These are phyloP conservation scores for Pogonophryne albipinna DNA, from an alignment of 2,797 vertebrate genomes.

Conservation along the genomic window DNA sequence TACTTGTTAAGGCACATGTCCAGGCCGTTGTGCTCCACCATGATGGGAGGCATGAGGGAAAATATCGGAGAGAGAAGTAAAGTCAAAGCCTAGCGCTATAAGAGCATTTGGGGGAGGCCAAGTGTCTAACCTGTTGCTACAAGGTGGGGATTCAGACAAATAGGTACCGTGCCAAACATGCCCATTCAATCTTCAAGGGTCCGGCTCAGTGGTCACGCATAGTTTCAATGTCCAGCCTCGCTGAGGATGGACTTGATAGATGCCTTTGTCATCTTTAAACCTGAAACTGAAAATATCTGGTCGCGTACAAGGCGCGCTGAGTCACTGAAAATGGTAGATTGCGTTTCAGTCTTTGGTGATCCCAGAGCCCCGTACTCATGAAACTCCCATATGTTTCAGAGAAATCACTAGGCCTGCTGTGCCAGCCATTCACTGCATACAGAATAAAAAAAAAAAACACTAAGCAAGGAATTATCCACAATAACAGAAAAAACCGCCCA, in stretches of 20 bases:
- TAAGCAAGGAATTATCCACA: constrained; percentile 51
- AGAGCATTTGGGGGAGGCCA: constrained; percentile 69
- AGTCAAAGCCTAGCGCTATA: constrained; percentile 68
- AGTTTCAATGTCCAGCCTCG: constrained; percentile 64
- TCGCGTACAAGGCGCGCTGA: constrained; percentile 62
- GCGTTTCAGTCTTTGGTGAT: constrained; percentile 76
- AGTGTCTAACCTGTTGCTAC: constrained; percentile 64
- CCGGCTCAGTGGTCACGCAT: constrained; percentile 69
- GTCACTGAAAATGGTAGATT: constrained; percentile 77
- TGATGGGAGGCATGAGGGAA: constrained; percentile 57
- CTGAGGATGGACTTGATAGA: constrained; percentile 66
- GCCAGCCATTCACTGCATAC: constrained; percentile 71
- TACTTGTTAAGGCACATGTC: constrained; percentile 84
- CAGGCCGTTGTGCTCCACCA: constrained; percentile 82
- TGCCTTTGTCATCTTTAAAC: constrained; percentile 71
- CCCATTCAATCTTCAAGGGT: constrained; percentile 75
- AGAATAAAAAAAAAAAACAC: constrained; percentile 34
- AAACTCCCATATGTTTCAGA: constrained; percentile 58
- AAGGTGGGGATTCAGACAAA: constrained; percentile 71
- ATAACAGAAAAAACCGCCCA: constrained; percentile 33
- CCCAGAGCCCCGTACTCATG: constrained; percentile 48
- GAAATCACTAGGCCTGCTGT: constrained; percentile 50
- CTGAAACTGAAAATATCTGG: constrained; percentile 65
- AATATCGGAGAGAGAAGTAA: constrained; percentile 36
- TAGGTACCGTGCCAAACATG: constrained; percentile 77